Conservation (phyloP, 2,113 vertebrate genomes). For the Pycnonotus jocosus region DNA sequence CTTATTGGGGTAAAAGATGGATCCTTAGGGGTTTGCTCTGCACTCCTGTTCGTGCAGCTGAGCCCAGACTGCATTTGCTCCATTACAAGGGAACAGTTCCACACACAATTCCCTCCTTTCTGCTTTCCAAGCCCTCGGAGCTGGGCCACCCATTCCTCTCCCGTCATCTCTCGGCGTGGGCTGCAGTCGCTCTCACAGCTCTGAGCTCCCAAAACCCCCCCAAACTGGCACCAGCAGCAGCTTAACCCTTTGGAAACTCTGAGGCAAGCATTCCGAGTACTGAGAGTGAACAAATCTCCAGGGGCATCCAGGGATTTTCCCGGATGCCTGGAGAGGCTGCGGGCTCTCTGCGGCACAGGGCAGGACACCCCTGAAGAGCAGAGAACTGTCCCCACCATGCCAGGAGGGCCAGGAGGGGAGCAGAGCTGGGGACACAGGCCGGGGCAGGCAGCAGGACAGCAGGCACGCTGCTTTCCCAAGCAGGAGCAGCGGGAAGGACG, state of each 20-base stretch:
- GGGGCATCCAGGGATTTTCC: background rate
- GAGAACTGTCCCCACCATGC: background rate
- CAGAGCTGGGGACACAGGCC: background rate
- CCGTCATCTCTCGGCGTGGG: fast-evolving
- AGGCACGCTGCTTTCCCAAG: background rate
- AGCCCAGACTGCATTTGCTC: background rate
- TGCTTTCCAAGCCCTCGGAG: background rate
- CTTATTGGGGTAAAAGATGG: background rate
- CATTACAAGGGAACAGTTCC: background rate
- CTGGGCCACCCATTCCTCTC: background rate
- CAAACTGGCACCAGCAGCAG: background rate
- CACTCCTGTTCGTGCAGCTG: background rate
- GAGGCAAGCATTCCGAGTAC: fast-evolving
- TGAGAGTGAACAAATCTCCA: background rate
- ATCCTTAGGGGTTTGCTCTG: background rate
- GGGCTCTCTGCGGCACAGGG: background rate
- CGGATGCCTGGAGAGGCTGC: fast-evolving
- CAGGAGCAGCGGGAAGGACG: background rate
- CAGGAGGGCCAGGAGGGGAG: background rate
- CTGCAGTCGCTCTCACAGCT: background rate
- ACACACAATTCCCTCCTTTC: background rate
- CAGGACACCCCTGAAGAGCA: background rate
- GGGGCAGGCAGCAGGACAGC: background rate
- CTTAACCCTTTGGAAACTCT: background rate
- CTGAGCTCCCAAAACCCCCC: background rate